A percentile compares a stretch with the other conserved stretches of the same genome.
These are phyloP conservation scores for Coremacera marginata DNA, from an alignment of 2,888 invertebrate genomes.

Conservation along the genomic window DNA sequence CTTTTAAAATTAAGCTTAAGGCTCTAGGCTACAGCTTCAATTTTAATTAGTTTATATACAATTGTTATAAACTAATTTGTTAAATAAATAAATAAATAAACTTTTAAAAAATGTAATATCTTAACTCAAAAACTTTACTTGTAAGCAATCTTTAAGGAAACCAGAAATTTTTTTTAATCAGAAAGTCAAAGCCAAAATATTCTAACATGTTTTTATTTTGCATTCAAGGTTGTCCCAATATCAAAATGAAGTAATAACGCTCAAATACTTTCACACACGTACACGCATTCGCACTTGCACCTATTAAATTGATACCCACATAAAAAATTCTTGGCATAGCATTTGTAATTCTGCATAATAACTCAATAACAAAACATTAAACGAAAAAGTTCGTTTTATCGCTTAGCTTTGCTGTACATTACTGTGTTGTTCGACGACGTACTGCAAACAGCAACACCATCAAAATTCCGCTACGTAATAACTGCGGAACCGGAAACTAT, in stretches of 20 bases:
- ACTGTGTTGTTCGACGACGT: background rate
- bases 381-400: slow-evolving; percentile 1
- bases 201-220: background rate
- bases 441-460: slow-evolving; percentile 16
- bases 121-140: no score
- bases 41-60: no score
- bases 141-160: no score
- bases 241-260: background rate
- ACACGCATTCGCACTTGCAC: background rate
- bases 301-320: background rate
- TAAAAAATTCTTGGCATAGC: slow-evolving; percentile 8
- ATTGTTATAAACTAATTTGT: no score
- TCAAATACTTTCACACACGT: background rate
- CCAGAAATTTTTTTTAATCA: no score
- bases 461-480: background rate
- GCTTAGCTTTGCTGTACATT: background rate
- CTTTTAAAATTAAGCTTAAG: no score
- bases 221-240: background rate
- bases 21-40: no score
- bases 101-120: no score
- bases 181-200: no score
- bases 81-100: no score
- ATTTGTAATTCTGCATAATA: slow-evolving; percentile 13
- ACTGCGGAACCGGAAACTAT: slow-evolving; percentile 34
- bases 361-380: slow-evolving; percentile 26